Conservation (phyloP, 1,140 invertebrate genomes). For the Drosophila saltans region DNA sequence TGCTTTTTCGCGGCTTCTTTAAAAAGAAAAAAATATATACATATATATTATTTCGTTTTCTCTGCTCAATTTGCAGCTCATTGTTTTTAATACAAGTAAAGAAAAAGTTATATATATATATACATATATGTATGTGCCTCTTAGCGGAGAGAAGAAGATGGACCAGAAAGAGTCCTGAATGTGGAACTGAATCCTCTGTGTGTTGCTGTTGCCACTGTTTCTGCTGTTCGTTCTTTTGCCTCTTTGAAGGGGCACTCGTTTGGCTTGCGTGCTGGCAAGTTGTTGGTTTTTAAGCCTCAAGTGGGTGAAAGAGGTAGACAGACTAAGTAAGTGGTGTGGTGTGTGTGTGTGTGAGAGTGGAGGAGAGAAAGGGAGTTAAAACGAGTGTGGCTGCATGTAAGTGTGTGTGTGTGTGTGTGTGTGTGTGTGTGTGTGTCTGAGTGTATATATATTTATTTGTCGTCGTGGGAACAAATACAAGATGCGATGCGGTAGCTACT, state of each 20-base stretch:
- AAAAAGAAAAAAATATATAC: no score
- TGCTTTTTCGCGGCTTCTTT: not conserved
- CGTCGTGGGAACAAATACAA: slow-evolving; percentile 53
- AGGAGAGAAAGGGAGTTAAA: not conserved
- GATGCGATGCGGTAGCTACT: slow-evolving; percentile 18
- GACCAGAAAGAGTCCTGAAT: not conserved
- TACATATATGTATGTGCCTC: no score
- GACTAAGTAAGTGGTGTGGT: not conserved
- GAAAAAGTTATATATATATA: not conserved
- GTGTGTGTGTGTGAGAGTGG: not conserved
- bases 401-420: slow-evolving; percentile 4
- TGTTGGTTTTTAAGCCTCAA: slow-evolving; percentile 31
- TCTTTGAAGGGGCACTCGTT: slow-evolving; percentile 17
- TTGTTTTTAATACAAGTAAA: slow-evolving; percentile 51
- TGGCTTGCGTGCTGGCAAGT: slow-evolving; percentile 27
- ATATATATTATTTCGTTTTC: slow-evolving; percentile 28
- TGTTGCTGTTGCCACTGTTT: not conserved
- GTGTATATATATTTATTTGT: not conserved
- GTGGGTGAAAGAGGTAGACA: slow-evolving; percentile 21
- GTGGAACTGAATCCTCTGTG: not conserved
- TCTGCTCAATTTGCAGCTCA: slow-evolving; percentile 63
- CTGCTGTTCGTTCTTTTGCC: slow-evolving; percentile 11
- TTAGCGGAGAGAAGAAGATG: not conserved
- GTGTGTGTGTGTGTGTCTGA: not conserved
- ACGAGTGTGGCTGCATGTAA: not conserved